Percentiles rank a stretch among this genome's conserved stretches.
Conservation (phyloP, 2,113 vertebrate genomes). For the Xyrauchen texanus region DNA sequence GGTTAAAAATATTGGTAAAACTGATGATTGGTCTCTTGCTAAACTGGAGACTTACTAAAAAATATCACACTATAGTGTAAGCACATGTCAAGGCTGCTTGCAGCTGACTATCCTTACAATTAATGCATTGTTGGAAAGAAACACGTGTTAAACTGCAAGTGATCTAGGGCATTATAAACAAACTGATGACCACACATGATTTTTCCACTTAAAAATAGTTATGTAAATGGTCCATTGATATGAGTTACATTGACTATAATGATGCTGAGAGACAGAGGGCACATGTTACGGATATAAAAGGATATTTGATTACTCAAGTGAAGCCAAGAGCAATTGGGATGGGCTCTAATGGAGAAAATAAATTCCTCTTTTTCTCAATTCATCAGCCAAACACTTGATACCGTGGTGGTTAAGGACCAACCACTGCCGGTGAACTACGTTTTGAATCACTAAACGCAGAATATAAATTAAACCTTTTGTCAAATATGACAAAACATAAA, state of each 20-base stretch:
- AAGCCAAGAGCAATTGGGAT: constrained; percentile 6
- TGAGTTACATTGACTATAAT: neutral
- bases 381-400: constrained; percentile 10
- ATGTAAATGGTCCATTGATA: neutral
- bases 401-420: neutral
- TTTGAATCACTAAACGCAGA: no score
- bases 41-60: no score
- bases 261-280: constrained; percentile 19
- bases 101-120: neutral
- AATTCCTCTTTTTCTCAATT: neutral
- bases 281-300: constrained; percentile 15
- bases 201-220: neutral
- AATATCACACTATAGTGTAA: no score
- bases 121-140: neutral
- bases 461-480: no score
- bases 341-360: neutral
- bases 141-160: neutral
- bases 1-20: no score
- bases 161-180: neutral
- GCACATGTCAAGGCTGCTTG: neutral
- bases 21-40: no score
- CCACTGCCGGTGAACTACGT: no score
- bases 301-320: constrained; percentile 36
- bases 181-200: neutral
- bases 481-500: no score